These are phyloP conservation scores for Hyppa rectilinea DNA, from an alignment of 2,888 invertebrate genomes.

Conservation along the genomic window DNA sequence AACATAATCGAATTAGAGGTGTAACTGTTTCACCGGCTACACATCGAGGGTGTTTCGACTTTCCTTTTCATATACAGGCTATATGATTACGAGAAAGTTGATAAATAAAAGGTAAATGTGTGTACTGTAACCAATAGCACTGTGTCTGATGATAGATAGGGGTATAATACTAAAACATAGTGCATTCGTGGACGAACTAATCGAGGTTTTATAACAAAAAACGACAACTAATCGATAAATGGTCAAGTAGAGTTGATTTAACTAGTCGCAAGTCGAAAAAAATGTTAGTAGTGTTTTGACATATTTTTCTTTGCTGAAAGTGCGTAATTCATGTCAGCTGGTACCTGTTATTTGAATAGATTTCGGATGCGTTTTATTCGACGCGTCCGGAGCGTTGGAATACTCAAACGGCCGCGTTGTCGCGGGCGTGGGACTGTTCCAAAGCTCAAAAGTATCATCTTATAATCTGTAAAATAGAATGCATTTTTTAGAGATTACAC, in stretches of 20 bases:
- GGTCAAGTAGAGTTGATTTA: constrained; percentile 91
- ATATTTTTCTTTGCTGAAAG: constrained; percentile 91
- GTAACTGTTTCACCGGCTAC: constrained; percentile 70
- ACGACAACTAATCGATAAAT: constrained; percentile 88
- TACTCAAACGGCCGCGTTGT: constrained; percentile 80
- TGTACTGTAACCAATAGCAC: constrained; percentile 76
- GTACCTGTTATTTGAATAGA: constrained; percentile 84
- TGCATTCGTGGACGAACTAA: constrained; percentile 88
- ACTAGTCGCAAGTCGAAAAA: constrained; percentile 91
- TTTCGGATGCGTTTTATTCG: constrained; percentile 63
- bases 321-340: constrained; percentile 91
- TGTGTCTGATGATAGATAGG: constrained; percentile 85
- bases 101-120: constrained; percentile 62
- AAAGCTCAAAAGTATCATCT: constrained; percentile 76
- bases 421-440: constrained; percentile 84
- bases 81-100: constrained; percentile 82
- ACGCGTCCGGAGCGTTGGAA: constrained; percentile 79
- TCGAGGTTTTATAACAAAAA: constrained; percentile 84
- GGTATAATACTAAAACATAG: constrained; percentile 87
- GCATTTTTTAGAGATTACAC: constrained; percentile 85
- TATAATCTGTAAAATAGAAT: constrained; percentile 87
- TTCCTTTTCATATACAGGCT: constrained; percentile 85
- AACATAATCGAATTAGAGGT: constrained; percentile 58
- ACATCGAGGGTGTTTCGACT: constrained; percentile 70
- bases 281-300: constrained; percentile 91